phyloP scores from a whole-genome alignment of 2,888 invertebrate species.

The Electrophaes corylata region DNA sequence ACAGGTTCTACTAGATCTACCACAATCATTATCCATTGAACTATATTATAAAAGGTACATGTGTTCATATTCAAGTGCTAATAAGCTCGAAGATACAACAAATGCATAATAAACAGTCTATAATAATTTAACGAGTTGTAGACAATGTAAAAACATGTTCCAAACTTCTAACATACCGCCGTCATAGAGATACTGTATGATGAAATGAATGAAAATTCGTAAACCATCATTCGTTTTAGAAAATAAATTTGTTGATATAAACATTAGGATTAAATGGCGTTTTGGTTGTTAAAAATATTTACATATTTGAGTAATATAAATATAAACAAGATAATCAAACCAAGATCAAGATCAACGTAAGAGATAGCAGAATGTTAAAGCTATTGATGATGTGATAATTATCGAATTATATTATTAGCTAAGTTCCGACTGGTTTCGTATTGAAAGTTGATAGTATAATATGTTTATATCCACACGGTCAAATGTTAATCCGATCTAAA shows the following conservation, averaged over 20 bases:
- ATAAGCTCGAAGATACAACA: slow-evolving; percentile 48
- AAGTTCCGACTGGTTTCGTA: slow-evolving; percentile 2
- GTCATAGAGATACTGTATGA: background rate
- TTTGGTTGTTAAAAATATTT: background rate
- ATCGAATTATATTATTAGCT: background rate
- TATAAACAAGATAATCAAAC: background rate
- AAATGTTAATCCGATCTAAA: background rate
- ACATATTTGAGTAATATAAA: slow-evolving; percentile 1
- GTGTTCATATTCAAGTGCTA: slow-evolving; percentile 48
- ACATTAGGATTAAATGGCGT: background rate
- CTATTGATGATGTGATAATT: slow-evolving; percentile 1
- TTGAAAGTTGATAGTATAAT: background rate
- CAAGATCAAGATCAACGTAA: slow-evolving; percentile 8
- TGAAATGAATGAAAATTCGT: background rate
- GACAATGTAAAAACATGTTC: slow-evolving; percentile 40
- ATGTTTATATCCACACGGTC: background rate
- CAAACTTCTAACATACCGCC: slow-evolving; percentile 38
- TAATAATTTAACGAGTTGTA: slow-evolving; percentile 33
- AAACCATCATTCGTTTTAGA: too few relatives aligned
- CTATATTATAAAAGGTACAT: slow-evolving; percentile 22
- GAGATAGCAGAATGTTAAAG: slow-evolving; percentile 3
- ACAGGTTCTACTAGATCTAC: slow-evolving; percentile 39
- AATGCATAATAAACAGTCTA: slow-evolving; percentile 46
- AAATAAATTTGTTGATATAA: background rate
- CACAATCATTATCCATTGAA: slow-evolving; percentile 32